Evolutionary conservation across 2,888 invertebrate species (phyloP).

Genomic region (Dioctria rufipes): DNA sequence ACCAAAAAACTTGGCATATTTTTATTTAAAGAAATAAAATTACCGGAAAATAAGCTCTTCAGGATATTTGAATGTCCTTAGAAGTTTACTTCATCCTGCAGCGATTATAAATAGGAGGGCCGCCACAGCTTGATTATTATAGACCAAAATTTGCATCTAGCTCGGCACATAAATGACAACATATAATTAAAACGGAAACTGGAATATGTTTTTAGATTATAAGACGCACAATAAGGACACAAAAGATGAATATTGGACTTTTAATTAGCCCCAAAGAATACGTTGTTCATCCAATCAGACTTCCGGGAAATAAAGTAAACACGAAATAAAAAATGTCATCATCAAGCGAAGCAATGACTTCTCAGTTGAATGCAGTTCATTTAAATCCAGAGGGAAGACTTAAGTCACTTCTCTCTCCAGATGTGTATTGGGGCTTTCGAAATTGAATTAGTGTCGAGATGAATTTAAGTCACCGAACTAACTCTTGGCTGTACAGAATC

Average conservation of each 20-base stretch:
- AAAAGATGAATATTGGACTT: background rate
- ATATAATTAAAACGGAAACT: background rate
- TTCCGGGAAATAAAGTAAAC: background rate
- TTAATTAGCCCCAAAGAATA: background rate
- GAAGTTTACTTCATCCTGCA: too few species aligned
- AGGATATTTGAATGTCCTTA: too few species aligned
- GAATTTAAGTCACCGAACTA: background rate
- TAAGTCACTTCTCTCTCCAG: background rate
- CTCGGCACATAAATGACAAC: background rate
- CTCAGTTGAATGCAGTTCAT: background rate
- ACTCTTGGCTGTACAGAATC: background rate
- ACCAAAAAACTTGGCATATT: too few species aligned
- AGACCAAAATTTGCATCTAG: background rate
- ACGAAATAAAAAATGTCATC: background rate
- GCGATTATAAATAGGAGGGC: too few species aligned
- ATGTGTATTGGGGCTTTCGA: slow-evolving; percentile 5
- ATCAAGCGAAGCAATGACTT: background rate
- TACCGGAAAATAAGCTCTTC: too few species aligned
- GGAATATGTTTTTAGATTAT: background rate
- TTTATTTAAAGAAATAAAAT: too few species aligned
- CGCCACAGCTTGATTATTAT: background rate
- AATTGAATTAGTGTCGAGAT: background rate
- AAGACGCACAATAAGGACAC: background rate
- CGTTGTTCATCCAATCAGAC: background rate
- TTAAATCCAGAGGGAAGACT: background rate